A percentile compares a stretch with the other conserved stretches of the same genome.
phyloP scores from a whole-genome alignment of 2,888 invertebrate species.

The Parnassius mnemosyne region DNA sequence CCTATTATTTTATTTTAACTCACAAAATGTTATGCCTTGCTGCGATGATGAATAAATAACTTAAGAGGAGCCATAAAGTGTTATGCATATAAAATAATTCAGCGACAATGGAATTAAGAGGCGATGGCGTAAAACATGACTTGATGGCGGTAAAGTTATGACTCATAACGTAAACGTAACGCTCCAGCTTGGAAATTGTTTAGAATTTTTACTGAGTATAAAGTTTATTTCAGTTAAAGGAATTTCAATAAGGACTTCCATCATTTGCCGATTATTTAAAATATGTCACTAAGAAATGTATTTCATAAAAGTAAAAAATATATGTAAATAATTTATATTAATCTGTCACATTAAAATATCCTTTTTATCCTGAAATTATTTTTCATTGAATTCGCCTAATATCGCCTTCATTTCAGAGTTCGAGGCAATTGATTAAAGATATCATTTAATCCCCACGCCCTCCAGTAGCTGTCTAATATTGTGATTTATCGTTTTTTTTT shows the following conservation, averaged over 20 bases:
- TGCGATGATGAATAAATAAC: slow-evolving; percentile 9
- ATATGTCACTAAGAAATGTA: too few relatives aligned
- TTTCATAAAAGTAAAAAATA: too few relatives aligned
- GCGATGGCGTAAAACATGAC: slow-evolving; percentile 9
- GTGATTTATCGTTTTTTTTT: slow-evolving; percentile 65
- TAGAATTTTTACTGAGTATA: slow-evolving; percentile 1
- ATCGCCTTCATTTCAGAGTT: slow-evolving; percentile 2
- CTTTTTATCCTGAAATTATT: not conserved
- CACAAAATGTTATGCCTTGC: not conserved
- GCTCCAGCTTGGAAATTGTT: not conserved
- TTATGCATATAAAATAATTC: slow-evolving; percentile 21
- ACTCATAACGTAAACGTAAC: slow-evolving; percentile 10
- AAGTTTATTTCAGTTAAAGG: too few relatives aligned
- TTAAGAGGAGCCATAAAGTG: slow-evolving; percentile 2
- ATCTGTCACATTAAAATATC: too few relatives aligned
- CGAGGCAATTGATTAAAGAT: slow-evolving; percentile 52
- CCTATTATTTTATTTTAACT: too few relatives aligned
- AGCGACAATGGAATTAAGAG: slow-evolving; percentile 18
- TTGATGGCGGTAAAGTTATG: slow-evolving; percentile 20
- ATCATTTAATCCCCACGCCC: slow-evolving; percentile 46
- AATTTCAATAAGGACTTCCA: not conserved
- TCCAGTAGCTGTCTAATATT: slow-evolving; percentile 58
- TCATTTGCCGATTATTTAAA: too few relatives aligned
- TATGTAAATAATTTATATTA: too few relatives aligned
- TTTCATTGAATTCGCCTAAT: slow-evolving; percentile 33